Conservation (phyloP, 2,888 invertebrate species). For the Plagiodera versicolora region DNA sequence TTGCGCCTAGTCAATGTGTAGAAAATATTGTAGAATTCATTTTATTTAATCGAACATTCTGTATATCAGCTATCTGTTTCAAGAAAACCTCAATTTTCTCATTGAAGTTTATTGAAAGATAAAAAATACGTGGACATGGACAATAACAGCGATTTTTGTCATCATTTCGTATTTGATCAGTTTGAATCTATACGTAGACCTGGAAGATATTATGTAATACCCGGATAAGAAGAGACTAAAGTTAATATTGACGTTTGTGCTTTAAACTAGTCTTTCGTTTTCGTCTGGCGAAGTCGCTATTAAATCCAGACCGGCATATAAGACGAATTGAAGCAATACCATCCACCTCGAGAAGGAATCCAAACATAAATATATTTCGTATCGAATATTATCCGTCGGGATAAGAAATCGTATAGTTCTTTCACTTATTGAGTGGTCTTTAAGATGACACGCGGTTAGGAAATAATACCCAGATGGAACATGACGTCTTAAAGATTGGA, state of each 20-base stretch:
- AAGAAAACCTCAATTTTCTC: too few species aligned
- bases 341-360: not conserved
- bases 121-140: too few species aligned
- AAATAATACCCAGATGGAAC: too few species aligned
- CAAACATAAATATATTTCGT: not conserved
- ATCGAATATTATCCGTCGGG: not conserved
- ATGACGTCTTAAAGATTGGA: too few species aligned
- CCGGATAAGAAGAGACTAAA: slow-evolving; percentile 42
- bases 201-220: not conserved
- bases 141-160: too few species aligned
- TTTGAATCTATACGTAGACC: not conserved
- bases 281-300: not conserved
- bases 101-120: too few species aligned
- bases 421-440: too few species aligned
- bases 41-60: too few species aligned
- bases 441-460: too few species aligned
- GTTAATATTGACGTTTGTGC: slow-evolving; percentile 51
- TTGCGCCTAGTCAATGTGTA: not conserved
- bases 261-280: slow-evolving; percentile 25
- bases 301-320: not conserved
- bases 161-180: not conserved
- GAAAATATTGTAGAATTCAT: not conserved
- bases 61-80: too few species aligned
- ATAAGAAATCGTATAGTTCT: too few species aligned
- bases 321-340: not conserved